Conservation (phyloP, 1,140 invertebrate species). For the Colletes gigas region DNA sequence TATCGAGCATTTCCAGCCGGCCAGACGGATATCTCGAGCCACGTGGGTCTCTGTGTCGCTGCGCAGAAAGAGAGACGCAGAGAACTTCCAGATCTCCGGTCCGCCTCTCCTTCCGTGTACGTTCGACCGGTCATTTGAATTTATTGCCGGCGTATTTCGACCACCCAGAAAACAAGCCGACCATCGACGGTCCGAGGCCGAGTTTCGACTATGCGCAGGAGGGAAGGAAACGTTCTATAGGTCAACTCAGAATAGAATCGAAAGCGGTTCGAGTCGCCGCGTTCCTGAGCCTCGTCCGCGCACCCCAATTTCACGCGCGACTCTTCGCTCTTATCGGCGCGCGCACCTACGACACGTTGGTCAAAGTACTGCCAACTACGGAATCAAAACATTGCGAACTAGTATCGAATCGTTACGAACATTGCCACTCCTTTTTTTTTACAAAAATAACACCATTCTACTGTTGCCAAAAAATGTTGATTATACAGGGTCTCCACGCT, state of each 20-base stretch:
- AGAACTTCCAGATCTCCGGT: conserved; percentile 24
- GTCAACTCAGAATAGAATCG: conserved; percentile 68
- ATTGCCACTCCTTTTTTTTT: too few relatives aligned
- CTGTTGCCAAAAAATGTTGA: too few relatives aligned
- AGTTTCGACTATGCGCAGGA: conserved; percentile 51
- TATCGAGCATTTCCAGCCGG: neutral
- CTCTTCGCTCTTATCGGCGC: neutral
- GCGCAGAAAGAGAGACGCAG: conserved; percentile 16
- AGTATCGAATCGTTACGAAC: neutral
- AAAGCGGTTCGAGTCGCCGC: conserved; percentile 48
- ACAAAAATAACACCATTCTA: too few relatives aligned
- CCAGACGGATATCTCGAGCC: conserved; percentile 2
- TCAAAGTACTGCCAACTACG: too few relatives aligned
- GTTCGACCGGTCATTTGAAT: conserved; percentile 48
- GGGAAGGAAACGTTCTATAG: conserved; percentile 66
- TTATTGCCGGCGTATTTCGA: conserved; percentile 59
- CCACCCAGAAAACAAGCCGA: conserved; percentile 59
- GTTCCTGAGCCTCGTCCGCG: conserved; percentile 50
- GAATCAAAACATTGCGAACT: neutral
- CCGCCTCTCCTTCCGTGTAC: conserved; percentile 48
- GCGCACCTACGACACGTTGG: too few relatives aligned
- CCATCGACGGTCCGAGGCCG: conserved; percentile 51
- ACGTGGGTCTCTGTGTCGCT: neutral
- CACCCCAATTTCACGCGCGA: conserved; percentile 44
- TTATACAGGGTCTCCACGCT: too few relatives aligned